Evolutionary conservation across 2,797 vertebrate species (phyloP).

Genomic region (Dermochelys coriacea): DNA sequence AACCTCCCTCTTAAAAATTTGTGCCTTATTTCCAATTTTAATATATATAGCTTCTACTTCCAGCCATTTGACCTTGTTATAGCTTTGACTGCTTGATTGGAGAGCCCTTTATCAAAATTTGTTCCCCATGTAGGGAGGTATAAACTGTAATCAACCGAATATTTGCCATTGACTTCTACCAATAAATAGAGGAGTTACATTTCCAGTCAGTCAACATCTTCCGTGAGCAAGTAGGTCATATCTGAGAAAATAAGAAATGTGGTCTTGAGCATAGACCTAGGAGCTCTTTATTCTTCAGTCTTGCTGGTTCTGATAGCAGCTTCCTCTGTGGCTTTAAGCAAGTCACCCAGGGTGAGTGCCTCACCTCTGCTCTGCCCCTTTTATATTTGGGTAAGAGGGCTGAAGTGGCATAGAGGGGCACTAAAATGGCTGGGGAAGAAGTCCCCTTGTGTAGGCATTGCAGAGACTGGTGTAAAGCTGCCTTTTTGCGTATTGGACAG

Average conservation of each 20-base stretch:
- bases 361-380: no score
- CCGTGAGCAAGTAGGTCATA: neutral
- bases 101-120: neutral
- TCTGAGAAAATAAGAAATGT: neutral
- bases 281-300: neutral
- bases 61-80: neutral
- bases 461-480: no score
- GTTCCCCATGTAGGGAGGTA: neutral
- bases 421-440: no score
- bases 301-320: neutral
- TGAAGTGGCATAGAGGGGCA: no score
- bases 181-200: neutral
- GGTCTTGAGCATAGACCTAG: neutral
- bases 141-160: neutral
- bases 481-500: no score
- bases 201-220: neutral
- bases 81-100: neutral
- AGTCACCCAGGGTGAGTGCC: no score
- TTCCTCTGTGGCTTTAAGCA: neutral
- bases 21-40: neutral
- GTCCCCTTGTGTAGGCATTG: no score
- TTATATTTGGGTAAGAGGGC: no score
- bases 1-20: neutral
- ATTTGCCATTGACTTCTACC: conserved; percentile 10
- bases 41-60: neutral